These are phyloP conservation scores for Strongylocentrotus purpuratus DNA, from an alignment of 35 echinoderm and acorn worm species.

Conservation along the genomic window DNA sequence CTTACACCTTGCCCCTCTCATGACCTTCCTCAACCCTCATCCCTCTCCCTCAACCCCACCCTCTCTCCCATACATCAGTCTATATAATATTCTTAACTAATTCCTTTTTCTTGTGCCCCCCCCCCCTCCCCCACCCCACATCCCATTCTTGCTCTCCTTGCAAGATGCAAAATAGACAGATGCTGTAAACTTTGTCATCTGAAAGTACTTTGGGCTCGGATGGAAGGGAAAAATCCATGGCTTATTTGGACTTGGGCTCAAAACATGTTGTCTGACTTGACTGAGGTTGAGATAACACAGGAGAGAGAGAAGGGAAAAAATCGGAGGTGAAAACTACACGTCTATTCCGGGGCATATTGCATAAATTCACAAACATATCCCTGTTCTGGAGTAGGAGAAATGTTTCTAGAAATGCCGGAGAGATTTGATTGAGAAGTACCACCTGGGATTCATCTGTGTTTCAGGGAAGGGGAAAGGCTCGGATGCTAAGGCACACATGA, in stretches of 20 bases:
- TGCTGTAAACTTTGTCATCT: background rate
- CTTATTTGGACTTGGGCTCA: conserved; percentile 1
- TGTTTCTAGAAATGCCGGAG: conserved; percentile 45
- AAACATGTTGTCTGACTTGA: conserved; percentile 35
- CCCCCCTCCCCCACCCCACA: background rate
- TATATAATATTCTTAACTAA: too few relatives aligned
- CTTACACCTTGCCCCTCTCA: too few relatives aligned
- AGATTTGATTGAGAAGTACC: conserved; percentile 33
- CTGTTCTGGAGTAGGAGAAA: background rate
- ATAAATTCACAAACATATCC: conserved; percentile 56
- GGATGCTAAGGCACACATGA: background rate
- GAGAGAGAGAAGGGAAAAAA: background rate
- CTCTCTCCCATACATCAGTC: too few relatives aligned
- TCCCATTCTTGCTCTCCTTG: background rate
- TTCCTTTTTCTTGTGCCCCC: background rate
- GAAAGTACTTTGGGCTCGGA: background rate
- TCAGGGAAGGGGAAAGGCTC: background rate
- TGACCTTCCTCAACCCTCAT: too few relatives aligned
- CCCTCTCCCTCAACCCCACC: too few relatives aligned
- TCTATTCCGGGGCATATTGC: conserved; percentile 31
- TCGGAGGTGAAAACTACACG: background rate
- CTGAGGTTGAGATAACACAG: background rate
- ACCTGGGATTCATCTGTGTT: conserved; percentile 37
- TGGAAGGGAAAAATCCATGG: conserved; percentile 1
- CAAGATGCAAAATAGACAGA: background rate